phyloP scores from a whole-genome alignment of 2,113 vertebrate species.

The Leuciscus idus region DNA sequence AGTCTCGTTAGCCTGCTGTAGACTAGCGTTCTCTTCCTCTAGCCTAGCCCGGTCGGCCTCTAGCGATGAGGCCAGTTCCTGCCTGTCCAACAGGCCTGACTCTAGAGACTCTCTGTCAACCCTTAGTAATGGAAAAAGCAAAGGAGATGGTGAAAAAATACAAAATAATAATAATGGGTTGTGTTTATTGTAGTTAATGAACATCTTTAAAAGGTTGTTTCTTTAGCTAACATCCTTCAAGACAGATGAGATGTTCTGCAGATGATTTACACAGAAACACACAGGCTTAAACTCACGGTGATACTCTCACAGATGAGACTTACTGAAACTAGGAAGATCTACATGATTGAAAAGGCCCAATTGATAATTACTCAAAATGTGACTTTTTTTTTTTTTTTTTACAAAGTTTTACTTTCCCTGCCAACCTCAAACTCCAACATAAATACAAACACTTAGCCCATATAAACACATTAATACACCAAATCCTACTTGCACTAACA shows the following conservation, averaged over 20 bases:
- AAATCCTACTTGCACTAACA: slow-evolving; percentile 42
- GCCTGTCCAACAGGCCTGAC: slow-evolving; percentile 76
- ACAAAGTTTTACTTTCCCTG: slow-evolving; percentile 48
- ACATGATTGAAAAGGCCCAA: slow-evolving; percentile 51
- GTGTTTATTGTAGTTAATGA: slow-evolving; percentile 16
- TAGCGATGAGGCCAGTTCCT: slow-evolving; percentile 72
- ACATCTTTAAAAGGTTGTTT: slow-evolving; percentile 3
- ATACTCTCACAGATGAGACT: slow-evolving; percentile 36
- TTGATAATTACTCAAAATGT: slow-evolving; percentile 45
- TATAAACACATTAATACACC: slow-evolving; percentile 45
- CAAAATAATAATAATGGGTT: slow-evolving; percentile 4
- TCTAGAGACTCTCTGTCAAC: slow-evolving; percentile 80
- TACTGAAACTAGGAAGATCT: slow-evolving; percentile 41
- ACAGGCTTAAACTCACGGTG: slow-evolving; percentile 7
- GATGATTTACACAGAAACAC: slow-evolving; percentile 29
- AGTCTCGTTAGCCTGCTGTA: slow-evolving; percentile 71
- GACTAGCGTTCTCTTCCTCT: slow-evolving; percentile 70
- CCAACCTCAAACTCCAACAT: slow-evolving; percentile 50
- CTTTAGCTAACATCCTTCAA: slow-evolving; percentile 9
- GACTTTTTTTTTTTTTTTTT: no score
- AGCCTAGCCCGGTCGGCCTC: slow-evolving; percentile 71
- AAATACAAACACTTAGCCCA: slow-evolving; percentile 52
- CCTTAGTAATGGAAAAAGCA: slow-evolving; percentile 65
- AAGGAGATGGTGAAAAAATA: slow-evolving; percentile 1
- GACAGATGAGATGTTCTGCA: neutral